phyloP scores from a whole-genome alignment of 2,113 vertebrate genomes.

The Isurus oxyrinchus region DNA sequence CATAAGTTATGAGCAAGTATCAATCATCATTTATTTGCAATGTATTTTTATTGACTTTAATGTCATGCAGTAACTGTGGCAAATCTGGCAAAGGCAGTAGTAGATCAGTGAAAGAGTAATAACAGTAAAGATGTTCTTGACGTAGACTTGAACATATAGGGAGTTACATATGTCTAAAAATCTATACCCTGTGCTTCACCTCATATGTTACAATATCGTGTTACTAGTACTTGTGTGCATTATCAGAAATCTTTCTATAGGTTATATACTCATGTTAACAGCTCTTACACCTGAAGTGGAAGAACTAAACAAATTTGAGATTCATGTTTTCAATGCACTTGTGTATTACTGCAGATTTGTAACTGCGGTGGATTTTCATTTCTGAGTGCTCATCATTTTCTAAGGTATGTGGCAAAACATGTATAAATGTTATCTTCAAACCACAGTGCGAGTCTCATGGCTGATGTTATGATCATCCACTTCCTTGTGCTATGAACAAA shows the following conservation, averaged over 20 bases:
- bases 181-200: background rate
- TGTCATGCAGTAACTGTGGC: background rate
- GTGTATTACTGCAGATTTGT: background rate
- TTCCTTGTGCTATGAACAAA: background rate
- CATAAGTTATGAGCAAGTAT: background rate
- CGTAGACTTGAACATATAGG: background rate
- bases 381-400: background rate
- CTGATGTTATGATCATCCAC: background rate
- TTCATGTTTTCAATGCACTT: background rate
- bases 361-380: background rate
- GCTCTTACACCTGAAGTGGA: background rate
- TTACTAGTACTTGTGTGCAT: background rate
- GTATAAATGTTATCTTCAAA: background rate
- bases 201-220: background rate
- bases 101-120: background rate
- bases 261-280: background rate
- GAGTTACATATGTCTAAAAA: background rate
- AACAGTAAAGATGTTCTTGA: background rate
- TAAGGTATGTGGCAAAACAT: background rate
- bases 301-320: background rate
- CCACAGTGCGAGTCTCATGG: background rate
- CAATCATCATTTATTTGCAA: background rate
- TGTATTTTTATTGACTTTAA: background rate
- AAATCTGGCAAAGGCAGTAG: background rate
- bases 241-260: background rate